Evolutionary conservation across 2,797 vertebrate species (phyloP).

Genomic region (Pygocentrus nattereri): DNA sequence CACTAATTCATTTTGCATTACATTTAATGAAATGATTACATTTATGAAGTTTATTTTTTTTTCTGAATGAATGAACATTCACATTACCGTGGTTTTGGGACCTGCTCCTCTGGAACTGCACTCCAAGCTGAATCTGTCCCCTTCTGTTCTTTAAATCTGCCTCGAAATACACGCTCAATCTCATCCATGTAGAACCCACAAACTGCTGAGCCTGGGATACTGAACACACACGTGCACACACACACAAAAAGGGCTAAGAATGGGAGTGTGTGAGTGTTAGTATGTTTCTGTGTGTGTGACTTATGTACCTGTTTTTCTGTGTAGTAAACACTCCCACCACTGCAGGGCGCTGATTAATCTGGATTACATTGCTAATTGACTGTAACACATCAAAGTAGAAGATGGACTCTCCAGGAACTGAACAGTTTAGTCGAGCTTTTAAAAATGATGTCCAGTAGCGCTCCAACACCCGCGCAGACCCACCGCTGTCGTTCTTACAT

Average conservation of each 20-base stretch:
- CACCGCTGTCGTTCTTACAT: constrained; percentile 89
- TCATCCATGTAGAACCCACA: constrained; percentile 97
- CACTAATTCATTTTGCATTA: no score
- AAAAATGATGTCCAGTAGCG: constrained; percentile 88
- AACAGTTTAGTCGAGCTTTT: constrained; percentile 95
- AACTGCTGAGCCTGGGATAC: constrained; percentile 93
- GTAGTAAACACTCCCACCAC: constrained; percentile 96
- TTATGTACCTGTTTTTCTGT: constrained; percentile 90
- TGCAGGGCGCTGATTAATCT: constrained; percentile 87
- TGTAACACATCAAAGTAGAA: constrained; percentile 97
- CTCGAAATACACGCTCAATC: constrained; percentile 91
- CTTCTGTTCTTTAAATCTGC: constrained; percentile 94
- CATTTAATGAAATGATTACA: not conserved
- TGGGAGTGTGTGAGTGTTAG: not conserved
- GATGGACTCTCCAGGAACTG: constrained; percentile 92
- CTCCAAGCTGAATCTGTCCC: constrained; percentile 93
- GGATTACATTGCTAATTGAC: constrained; percentile 92
- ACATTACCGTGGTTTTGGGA: constrained; percentile 89
- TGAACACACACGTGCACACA: constrained; percentile 63
- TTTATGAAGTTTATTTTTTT: not conserved
- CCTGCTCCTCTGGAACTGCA: constrained; percentile 89
- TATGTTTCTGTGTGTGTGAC: not conserved
- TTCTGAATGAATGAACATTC: not conserved
- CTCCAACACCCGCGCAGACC: constrained; percentile 87
- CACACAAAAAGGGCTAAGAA: constrained; percentile 1